Conservation (phyloP, 2,113 vertebrate species). For the Leucopternis melanops region DNA sequence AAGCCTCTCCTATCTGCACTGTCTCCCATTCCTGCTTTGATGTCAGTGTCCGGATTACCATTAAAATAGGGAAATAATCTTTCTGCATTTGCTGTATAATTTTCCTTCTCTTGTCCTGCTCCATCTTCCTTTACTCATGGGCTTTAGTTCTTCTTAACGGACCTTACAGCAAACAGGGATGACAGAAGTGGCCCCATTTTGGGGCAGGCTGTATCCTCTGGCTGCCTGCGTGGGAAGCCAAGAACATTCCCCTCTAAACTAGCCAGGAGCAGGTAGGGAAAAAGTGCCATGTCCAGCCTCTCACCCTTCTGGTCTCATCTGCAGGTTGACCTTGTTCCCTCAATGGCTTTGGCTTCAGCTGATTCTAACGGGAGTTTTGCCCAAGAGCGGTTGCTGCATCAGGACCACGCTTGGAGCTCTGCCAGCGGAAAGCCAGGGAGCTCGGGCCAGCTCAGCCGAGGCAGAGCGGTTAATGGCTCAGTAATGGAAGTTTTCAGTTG, state of each 20-base stretch:
- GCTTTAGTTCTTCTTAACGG: background rate
- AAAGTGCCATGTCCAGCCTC: background rate
- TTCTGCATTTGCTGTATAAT: background rate
- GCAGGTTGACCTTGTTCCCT: background rate
- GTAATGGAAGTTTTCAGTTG: background rate
- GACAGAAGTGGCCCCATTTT: background rate
- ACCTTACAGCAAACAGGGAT: background rate
- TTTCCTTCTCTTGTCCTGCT: background rate
- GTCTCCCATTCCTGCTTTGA: background rate
- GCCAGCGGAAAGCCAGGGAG: background rate
- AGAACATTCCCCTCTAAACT: background rate
- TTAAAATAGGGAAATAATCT: background rate
- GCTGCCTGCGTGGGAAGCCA: background rate
- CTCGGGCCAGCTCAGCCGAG: background rate
- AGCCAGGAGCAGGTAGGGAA: fast-evolving
- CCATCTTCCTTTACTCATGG: background rate
- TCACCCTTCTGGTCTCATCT: background rate
- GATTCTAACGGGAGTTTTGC: background rate
- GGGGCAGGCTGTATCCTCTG: background rate
- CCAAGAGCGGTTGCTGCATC: background rate
- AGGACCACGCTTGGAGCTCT: background rate
- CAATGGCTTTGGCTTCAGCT: background rate
- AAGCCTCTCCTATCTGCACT: background rate
- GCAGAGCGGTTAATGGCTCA: background rate
- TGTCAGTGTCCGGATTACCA: background rate